These are phyloP conservation scores for Camponotus pennsylvanicus DNA, from an alignment of 1,140 invertebrate genomes.

Conservation along the genomic window DNA sequence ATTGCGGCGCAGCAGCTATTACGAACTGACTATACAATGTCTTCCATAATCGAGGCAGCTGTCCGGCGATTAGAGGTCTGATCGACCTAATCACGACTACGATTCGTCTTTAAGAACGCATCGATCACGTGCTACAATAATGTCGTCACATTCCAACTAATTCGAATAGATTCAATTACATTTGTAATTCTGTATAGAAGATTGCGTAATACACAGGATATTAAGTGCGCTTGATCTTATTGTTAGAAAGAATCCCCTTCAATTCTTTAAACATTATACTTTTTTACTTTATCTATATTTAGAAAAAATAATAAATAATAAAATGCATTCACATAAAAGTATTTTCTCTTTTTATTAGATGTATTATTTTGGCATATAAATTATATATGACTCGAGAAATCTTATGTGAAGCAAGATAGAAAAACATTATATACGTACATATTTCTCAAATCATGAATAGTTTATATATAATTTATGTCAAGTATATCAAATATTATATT, in stretches of 20 bases:
- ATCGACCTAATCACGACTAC: constrained; percentile 42
- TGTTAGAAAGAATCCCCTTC: not conserved
- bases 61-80: constrained; percentile 25
- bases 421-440: no score
- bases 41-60: constrained; percentile 41
- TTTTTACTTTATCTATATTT: not conserved
- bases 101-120: constrained; percentile 37
- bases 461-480: not conserved
- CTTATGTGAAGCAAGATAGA: no score
- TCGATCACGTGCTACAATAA: not conserved
- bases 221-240: not conserved
- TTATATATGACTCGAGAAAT: no score
- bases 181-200: not conserved
- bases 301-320: not conserved
- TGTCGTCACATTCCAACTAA: not conserved
- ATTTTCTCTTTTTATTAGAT: no score
- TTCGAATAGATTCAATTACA: not conserved
- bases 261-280: not conserved
- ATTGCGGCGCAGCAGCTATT: constrained; percentile 29
- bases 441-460: no score
- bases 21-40: constrained; percentile 17
- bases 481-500: not conserved
- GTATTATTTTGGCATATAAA: no score
- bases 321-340: no score
- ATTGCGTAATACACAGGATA: not conserved